phyloP scores from a whole-genome alignment of 2,113 vertebrate species.

The Pseudorectes ferrugineus region DNA sequence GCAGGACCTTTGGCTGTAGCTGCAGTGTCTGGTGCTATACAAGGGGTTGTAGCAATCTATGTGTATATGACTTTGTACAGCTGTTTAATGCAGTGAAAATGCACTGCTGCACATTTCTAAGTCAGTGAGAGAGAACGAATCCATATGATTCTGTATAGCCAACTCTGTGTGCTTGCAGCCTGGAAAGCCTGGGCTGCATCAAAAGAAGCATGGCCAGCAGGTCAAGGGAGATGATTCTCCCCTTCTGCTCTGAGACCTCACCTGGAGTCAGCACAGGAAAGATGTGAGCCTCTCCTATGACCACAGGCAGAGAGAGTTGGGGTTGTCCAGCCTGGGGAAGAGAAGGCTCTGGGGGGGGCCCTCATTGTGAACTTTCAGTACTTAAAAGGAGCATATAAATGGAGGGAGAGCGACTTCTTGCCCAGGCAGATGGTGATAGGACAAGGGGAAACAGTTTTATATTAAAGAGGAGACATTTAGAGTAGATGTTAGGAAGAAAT shows the following conservation, averaged over 20 bases:
- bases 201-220: background rate
- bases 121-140: background rate
- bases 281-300: background rate
- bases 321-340: background rate
- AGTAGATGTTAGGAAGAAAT: background rate
- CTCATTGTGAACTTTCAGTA: background rate
- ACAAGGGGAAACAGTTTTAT: background rate
- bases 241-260: background rate
- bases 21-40: background rate
- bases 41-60: background rate
- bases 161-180: background rate
- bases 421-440: background rate
- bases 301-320: background rate
- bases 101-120: fast-evolving
- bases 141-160: fast-evolving
- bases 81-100: background rate
- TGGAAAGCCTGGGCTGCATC: background rate
- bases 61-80: background rate
- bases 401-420: background rate
- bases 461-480: background rate
- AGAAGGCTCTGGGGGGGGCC: background rate
- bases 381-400: background rate
- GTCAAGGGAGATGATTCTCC: background rate
- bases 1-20: background rate
- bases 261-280: background rate